Evolutionary conservation across 1,140 invertebrate genomes (phyloP).

Genomic region (Bombyx mori): ASM3026992v2 NC_085122.1:12292501-12293000

Average conservation of each 20-base stretch:
- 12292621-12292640: slow-evolving; percentile 1
- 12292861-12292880: too few species aligned
- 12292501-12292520: slow-evolving; percentile 27
- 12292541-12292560: slow-evolving; percentile 35
- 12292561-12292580: slow-evolving; percentile 49
- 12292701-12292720: slow-evolving; percentile 9
- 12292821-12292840: too few species aligned
- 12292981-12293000: too few species aligned
- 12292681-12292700: slow-evolving; percentile 18
- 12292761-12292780: too few species aligned
- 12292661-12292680: slow-evolving; percentile 22
- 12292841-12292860: too few species aligned
- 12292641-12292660: slow-evolving; percentile 12
- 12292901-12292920: too few species aligned
- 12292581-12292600: slow-evolving; percentile 51
- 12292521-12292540: slow-evolving; percentile 16
- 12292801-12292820: too few species aligned
- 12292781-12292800: too few species aligned
- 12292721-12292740: slow-evolving; percentile 26
- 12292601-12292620: slow-evolving; percentile 34
- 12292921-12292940: too few species aligned
- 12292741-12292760: slow-evolving; percentile 8
- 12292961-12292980: too few species aligned
- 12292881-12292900: too few species aligned
- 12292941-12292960: too few species aligned